Evolutionary conservation across 1,140 invertebrate species (phyloP).

Genomic region (Centruroides vittatus): DNA sequence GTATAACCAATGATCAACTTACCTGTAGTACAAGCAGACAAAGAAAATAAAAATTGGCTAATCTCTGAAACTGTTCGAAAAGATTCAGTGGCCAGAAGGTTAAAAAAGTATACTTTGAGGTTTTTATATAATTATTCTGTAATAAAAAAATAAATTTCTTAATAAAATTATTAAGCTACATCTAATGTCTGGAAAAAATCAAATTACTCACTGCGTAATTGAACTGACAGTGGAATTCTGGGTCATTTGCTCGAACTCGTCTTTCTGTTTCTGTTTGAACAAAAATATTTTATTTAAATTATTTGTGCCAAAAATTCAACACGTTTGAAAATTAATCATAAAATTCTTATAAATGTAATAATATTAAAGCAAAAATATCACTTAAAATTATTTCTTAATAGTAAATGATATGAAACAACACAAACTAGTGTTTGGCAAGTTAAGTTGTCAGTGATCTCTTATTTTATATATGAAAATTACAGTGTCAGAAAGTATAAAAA

Average conservation of each 20-base stretch:
- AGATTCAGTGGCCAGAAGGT: slow-evolving; percentile 91
- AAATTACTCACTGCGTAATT: slow-evolving; percentile 82
- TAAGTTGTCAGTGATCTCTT: no score
- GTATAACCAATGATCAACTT: slow-evolving; percentile 2
- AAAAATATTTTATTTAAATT: no score
- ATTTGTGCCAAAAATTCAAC: no score
- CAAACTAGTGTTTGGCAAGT: no score
- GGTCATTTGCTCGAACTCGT: slow-evolving; percentile 88
- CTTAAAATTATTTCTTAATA: no score
- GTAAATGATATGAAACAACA: no score
- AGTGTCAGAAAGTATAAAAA: no score
- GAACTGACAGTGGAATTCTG: slow-evolving; percentile 85
- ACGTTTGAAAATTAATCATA: no score
- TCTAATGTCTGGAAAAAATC: slow-evolving; percentile 9
- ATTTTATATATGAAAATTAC: no score
- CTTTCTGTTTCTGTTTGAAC: slow-evolving; percentile 53
- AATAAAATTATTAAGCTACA: no score
- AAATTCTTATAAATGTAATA: no score
- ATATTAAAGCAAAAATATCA: no score
- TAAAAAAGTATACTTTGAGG: slow-evolving; percentile 88
- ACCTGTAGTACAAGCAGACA: slow-evolving; percentile 57
- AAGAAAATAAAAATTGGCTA: slow-evolving; percentile 95
- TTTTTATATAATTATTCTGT: slow-evolving; percentile 98
- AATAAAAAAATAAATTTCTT: slow-evolving; percentile 25
- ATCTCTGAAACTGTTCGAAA: slow-evolving; percentile 89